These are phyloP conservation scores for Paracanthobrama guichenoti DNA, from an alignment of 2,113 vertebrate genomes.

Conservation along the genomic window DNA sequence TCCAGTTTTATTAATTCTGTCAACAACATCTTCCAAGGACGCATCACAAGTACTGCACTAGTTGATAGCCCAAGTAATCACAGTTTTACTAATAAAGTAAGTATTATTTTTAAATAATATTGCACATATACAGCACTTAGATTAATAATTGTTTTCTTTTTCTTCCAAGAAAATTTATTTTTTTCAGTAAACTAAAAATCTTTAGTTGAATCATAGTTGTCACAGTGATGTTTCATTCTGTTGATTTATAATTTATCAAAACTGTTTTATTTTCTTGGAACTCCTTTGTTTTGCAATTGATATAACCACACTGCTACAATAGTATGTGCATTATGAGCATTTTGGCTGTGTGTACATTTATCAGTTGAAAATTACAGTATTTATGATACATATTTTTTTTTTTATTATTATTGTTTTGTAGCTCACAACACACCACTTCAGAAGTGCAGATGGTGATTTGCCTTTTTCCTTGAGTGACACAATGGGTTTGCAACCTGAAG, in stretches of 20 bases:
- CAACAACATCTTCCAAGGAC: slow-evolving; percentile 17
- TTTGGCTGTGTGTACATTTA: not conserved
- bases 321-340: not conserved
- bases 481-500: not conserved
- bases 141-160: too few relatives aligned
- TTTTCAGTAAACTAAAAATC: not conserved
- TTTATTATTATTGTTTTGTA: not conserved
- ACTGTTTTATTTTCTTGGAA: too few relatives aligned
- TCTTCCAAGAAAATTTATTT: too few relatives aligned
- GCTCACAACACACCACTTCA: slow-evolving; percentile 3
- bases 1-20: slow-evolving; percentile 44
- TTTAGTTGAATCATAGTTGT: not conserved
- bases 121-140: not conserved
- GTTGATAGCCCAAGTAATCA: not conserved
- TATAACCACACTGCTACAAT: too few relatives aligned
- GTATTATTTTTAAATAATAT: not conserved
- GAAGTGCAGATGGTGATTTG: not conserved
- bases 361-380: not conserved
- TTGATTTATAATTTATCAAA: too few relatives aligned
- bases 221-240: too few relatives aligned
- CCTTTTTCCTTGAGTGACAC: slow-evolving; percentile 41
- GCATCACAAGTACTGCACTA: slow-evolving; percentile 22
- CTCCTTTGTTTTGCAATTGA: too few relatives aligned
- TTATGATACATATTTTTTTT: not conserved
- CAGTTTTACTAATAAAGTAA: slow-evolving; percentile 34